Base-by-base conservation (phyloP, 2,888 invertebrate species). In the Papilio protenor region DNA sequence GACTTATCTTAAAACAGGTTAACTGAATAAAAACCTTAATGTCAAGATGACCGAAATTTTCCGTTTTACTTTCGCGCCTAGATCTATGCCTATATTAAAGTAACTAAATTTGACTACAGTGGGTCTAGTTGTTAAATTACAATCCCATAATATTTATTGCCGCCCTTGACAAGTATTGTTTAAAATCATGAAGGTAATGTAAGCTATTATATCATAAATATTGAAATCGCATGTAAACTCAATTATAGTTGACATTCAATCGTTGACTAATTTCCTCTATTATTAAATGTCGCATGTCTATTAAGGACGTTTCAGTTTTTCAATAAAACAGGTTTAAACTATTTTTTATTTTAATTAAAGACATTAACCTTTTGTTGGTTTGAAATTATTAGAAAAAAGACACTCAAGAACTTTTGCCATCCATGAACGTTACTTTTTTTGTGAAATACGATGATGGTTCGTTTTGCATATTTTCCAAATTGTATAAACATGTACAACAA, bases 401-500 rank as follows among this genome's bases (percentile, higher is more conserved):
- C 52, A 40, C 45, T 76, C 66, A 64, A 18, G 23, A 21, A 73
- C 27, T 73, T 73, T 69, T 57, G 18, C 71, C 55, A 23, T 73
- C 64, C 23, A 74, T 16, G 77, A 45, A 61, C 40, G 79, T 79
- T 55, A 77, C 80, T 27, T 77, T 82, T 77, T 82, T 84, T 12
- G 83, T 82, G 70, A 83, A 85, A 80, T 81, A 86, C 10, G 81
- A 80, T 5, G 85, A 85, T 21, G 83, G 83, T 47, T 90, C 86
- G 0, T 90, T 89, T 33, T 86, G 85, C 85, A 89, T 88, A 80
- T 88, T 92, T 79, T 94, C 94, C 76, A 94, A 84, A 80, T 90
- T 87, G 75, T 94, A 94, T 3, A 94, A 86, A 82, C 94, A 94
- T 16, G 91, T 89, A 81, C 94, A 94, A 84, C 94, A 94, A 1